Base-by-base conservation (phyloP, 2,113 vertebrate species). In the Anarhynchus alexandrinus region DNA sequence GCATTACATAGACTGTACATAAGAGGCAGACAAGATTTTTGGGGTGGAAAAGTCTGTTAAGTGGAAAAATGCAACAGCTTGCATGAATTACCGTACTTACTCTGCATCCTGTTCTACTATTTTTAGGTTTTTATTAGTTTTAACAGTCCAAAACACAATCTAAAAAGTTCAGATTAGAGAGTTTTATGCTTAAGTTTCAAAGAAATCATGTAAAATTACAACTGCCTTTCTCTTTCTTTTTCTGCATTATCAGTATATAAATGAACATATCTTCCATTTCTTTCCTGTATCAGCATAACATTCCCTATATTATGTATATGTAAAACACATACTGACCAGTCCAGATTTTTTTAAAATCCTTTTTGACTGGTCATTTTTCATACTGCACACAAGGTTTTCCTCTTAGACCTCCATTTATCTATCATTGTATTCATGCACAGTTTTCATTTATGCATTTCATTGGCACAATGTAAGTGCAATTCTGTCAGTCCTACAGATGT, bases 241-340 rank as follows among this genome's bases (percentile, higher is more conserved):
- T 34, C 10, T 34, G 11, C 15, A 51, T 76, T 81, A 55, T 51
- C 22, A 22, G 10, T 27, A 13, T 10, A 30, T 43, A 61, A 64
- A 54, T 12, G 2, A 58, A 34, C 1, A 30, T 15, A 1, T 8
- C 29, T 38, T 34, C 0, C 0, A 18, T 34, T 62, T 83, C 22
- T 67, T 79, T 52, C 36, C 15, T 67, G 5, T 7, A 15, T 13
- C 5, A 9, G 5, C 3, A 4, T 54, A 70, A 27, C 3, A 0
- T 34, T 51, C n/a, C 52, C 22, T 9, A 3, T 16, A 27, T 22
- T 59, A 80, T 0, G 1, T 34, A 8, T 78, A 87, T 70, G 3
- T 66, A 58, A 71, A 34, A 42, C 6, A 52, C 10, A 64, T 6
- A 49, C 6, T 61, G 29, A 93, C 32, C 3, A 73, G 4, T 15